These are phyloP conservation scores for Mastacembelus armatus DNA, from an alignment of 2,797 vertebrate genomes.

Conservation along the genomic window DNA sequence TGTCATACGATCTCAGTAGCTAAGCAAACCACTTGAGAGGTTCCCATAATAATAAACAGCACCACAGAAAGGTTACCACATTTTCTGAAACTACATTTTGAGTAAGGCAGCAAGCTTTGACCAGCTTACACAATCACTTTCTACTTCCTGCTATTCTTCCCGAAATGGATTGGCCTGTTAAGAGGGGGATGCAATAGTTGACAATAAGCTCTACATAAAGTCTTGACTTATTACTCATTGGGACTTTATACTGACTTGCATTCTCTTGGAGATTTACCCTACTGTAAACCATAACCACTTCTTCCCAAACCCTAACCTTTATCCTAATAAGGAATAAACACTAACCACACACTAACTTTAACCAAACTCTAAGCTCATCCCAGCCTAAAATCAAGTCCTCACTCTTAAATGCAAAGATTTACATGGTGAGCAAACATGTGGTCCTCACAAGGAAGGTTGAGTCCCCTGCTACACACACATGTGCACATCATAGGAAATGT, in stretches of 20 bases:
- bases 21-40: slow-evolving; percentile 2
- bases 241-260: too few species aligned
- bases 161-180: slow-evolving; percentile 54
- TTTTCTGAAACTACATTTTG: slow-evolving; percentile 23
- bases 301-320: too few species aligned
- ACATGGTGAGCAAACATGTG: too few species aligned
- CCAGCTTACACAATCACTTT: slow-evolving; percentile 62
- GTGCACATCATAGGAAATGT: slow-evolving; percentile 68
- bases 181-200: slow-evolving; percentile 40
- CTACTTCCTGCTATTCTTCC: slow-evolving; percentile 71
- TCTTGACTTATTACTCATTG: too few species aligned
- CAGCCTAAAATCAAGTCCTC: too few species aligned
- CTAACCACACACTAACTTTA: too few species aligned
- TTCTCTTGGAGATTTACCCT: too few species aligned
- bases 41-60: slow-evolving; percentile 9
- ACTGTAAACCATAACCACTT: too few species aligned
- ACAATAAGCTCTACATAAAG: slow-evolving; percentile 57
- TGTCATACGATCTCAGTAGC: slow-evolving; percentile 2
- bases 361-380: too few species aligned
- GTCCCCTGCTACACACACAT: slow-evolving; percentile 24
- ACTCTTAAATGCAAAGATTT: too few species aligned
- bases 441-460: too few species aligned
- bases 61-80: slow-evolving; percentile 8
- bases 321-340: too few species aligned
- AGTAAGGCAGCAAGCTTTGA: slow-evolving; percentile 26